phyloP scores from a whole-genome alignment of 2,888 invertebrate genomes.

The Drepana falcataria region DNA sequence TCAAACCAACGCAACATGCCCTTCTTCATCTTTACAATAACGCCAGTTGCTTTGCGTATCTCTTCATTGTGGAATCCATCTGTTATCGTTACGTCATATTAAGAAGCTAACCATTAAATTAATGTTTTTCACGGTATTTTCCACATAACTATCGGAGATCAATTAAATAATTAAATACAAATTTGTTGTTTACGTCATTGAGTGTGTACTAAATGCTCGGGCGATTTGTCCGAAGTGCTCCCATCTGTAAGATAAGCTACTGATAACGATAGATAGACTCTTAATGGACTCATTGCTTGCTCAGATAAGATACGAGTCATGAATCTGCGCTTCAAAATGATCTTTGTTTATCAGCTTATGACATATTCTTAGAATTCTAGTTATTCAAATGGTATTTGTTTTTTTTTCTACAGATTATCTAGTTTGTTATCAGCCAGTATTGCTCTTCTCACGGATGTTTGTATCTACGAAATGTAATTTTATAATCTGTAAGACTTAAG shows the following conservation, averaged over 20 bases:
- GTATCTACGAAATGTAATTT: no score
- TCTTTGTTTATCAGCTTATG: slow-evolving; percentile 8
- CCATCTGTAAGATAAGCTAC: slow-evolving; percentile 52
- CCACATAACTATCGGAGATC: slow-evolving; percentile 9
- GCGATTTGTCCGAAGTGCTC: slow-evolving; percentile 39
- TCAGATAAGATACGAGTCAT: slow-evolving; percentile 55
- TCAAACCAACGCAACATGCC: no score
- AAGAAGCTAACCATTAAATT: no score
- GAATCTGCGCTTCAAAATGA: slow-evolving; percentile 40
- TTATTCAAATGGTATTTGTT: not conserved
- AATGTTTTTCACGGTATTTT: no score
- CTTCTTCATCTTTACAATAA: no score
- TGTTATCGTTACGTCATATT: no score
- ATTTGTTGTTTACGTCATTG: slow-evolving; percentile 39
- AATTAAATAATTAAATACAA: slow-evolving; percentile 41
- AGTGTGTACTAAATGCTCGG: slow-evolving; percentile 25
- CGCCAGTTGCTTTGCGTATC: no score
- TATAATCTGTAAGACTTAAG: no score
- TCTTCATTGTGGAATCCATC: no score
- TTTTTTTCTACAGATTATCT: no score
- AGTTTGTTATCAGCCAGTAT: no score
- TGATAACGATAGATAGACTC: slow-evolving; percentile 52
- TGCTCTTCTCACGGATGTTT: no score
- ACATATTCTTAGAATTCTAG: slow-evolving; percentile 8
- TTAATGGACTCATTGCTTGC: slow-evolving; percentile 59